Conservation (phyloP, 2,888 invertebrate genomes). For the Parochlus steinenii region DNA sequence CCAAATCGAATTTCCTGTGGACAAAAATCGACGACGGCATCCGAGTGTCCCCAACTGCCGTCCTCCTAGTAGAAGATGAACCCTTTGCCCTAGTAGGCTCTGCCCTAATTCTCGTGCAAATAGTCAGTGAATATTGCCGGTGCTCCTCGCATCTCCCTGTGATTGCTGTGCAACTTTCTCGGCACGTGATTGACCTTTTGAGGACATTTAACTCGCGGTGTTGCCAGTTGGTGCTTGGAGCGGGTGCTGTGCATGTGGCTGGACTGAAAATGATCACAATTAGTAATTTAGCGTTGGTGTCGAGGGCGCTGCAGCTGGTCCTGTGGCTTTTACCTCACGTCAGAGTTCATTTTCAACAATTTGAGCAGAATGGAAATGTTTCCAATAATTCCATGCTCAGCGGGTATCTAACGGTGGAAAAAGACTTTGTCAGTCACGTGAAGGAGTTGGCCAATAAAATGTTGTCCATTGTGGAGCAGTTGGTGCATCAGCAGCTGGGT, state of each 20-base stretch:
- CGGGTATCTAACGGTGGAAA: constrained; percentile 55
- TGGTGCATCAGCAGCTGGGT: constrained; percentile 62
- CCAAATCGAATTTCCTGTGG: constrained; percentile 28
- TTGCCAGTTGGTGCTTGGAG: constrained; percentile 89
- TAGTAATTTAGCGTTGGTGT: constrained; percentile 77
- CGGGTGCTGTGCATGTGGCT: constrained; percentile 88
- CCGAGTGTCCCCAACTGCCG: constrained; percentile 33
- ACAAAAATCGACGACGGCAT: constrained; percentile 21
- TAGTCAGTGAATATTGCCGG: constrained; percentile 84
- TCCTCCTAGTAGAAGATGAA: constrained; percentile 48
- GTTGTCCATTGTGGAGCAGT: constrained; percentile 71
- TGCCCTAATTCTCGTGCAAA: constrained; percentile 71
- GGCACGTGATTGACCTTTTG: constrained; percentile 74
- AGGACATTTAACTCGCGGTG: constrained; percentile 75
- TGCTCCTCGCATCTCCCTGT: constrained; percentile 61
- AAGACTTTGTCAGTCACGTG: constrained; percentile 74
- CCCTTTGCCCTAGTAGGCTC: constrained; percentile 64
- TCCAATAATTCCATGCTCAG: constrained; percentile 19
- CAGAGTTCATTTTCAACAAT: constrained; percentile 46
- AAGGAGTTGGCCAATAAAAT: constrained; percentile 86
- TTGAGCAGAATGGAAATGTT: constrained; percentile 32
- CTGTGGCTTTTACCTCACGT: constrained; percentile 63
- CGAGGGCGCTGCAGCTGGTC: constrained; percentile 65
- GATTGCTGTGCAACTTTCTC: constrained; percentile 61
- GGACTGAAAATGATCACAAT: constrained; percentile 90